Evolutionary conservation across 1,140 invertebrate species (phyloP), one percentile per base, ranked within the genome.

Genomic region (Calycopis cecrops): DNA sequence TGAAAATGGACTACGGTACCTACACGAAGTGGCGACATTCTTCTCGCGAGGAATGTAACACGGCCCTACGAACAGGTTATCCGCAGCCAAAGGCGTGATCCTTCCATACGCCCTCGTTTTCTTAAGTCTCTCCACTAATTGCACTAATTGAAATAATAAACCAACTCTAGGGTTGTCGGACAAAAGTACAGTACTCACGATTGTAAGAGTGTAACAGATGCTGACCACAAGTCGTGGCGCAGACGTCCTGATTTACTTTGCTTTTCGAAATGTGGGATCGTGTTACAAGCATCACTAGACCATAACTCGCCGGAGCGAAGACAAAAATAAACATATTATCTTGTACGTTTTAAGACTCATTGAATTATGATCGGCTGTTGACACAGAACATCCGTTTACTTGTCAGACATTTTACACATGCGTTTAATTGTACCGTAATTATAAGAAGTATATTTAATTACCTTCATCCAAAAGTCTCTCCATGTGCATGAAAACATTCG

Each of bases 391-490:
- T 50, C 21, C 53, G 53, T 37, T 37, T 18, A 38, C 35, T 37
- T 21, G 18, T 2, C 35, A 40, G 14, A 37, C 12, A 35, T 51
- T 18, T 10, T 17, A 52, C 33, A 37, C 16, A 40, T 54, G 51
- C 48, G 16, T 40, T 38, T 52, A 54, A 59, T 49, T 59, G 28
- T 37, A 42, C 16, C 48, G 52, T 40, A 52, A 57, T 42, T 35
- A 10, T 12, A 50, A 52, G 48, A 44, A 37, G n/a, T n/a, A 66
- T 60, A 58, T 54, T 49, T 55, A 79, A 93, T 93, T 93, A 99
- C 98, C 98, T 95, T 99, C 98, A 85, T 99, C 99, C 78, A 99
- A 92, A 71, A 99, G 94, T 87, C 98, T 92, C 90, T 99, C 98
- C 77, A 99, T 93, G 90, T 99, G 99, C 89, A 98, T 93, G 91